Evolutionary conservation across 2,113 vertebrate genomes (phyloP).

Genomic region (Cyanocitta stelleri): DNA sequence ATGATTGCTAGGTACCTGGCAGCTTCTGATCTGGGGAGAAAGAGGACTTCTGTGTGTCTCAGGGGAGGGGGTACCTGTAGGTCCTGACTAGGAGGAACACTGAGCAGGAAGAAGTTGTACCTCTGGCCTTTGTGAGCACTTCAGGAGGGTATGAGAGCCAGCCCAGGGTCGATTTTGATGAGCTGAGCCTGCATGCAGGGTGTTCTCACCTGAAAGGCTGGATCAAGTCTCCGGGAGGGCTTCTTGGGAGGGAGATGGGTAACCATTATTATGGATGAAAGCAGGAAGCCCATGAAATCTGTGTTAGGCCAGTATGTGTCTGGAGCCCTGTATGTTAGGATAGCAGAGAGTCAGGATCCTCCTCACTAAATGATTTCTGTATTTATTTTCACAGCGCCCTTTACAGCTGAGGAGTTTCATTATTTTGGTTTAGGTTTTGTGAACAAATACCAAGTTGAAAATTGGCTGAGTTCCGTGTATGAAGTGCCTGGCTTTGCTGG

Average conservation of each 20-base stretch:
- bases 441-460: background rate
- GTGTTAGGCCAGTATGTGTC: background rate
- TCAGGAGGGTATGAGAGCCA: background rate
- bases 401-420: background rate
- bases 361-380: background rate
- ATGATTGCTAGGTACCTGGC: background rate
- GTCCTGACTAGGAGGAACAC: background rate
- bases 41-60: background rate
- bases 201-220: background rate
- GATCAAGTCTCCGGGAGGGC: background rate
- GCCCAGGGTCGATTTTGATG: accelerated
- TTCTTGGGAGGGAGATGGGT: background rate
- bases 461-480: background rate
- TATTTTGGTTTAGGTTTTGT: background rate
- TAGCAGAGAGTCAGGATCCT: background rate
- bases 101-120: background rate
- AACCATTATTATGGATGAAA: background rate
- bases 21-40: background rate
- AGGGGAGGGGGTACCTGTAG: background rate
- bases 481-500: background rate
- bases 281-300: background rate
- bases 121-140: background rate
- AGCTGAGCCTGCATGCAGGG: background rate
- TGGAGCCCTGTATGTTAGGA: background rate
- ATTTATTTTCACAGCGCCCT: background rate